These are phyloP conservation scores for Meiosimyza decipiens DNA, from an alignment of 2,888 invertebrate species.

Conservation along the genomic window DNA sequence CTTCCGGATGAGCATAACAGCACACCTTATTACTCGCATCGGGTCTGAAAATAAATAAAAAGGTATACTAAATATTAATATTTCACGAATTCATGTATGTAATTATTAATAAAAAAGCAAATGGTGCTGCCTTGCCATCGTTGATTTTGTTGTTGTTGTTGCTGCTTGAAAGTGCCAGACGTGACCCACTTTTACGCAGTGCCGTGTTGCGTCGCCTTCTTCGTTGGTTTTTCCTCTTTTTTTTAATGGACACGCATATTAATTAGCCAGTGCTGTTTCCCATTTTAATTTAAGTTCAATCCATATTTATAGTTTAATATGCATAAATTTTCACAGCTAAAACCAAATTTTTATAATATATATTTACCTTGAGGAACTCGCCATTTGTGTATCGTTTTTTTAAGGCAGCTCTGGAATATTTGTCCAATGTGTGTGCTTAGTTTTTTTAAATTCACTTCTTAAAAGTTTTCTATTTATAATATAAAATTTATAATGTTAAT, in stretches of 20 bases:
- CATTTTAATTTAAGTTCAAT: slow-evolving; percentile 4
- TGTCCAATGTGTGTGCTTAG: neutral
- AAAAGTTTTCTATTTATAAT: too few species aligned
- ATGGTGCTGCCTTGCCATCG: neutral
- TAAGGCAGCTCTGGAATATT: slow-evolving; percentile 15
- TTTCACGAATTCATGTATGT: neutral
- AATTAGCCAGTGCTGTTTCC: slow-evolving; percentile 9
- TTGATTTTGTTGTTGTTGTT: neutral
- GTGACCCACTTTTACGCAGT: neutral
- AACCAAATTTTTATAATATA: neutral
- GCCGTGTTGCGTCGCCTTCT: neutral
- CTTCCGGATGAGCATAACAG: slow-evolving; percentile 95
- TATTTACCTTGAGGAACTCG: slow-evolving; percentile 49
- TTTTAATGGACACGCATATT: neutral
- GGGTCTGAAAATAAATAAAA: slow-evolving; percentile 66
- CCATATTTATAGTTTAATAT: neutral
- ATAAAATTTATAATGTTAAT: too few species aligned
- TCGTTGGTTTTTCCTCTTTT: neutral
- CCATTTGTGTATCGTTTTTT: slow-evolving; percentile 43
- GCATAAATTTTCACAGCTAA: slow-evolving; percentile 3
- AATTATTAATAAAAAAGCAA: neutral
- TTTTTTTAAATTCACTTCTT: too few species aligned
- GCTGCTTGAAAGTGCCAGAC: neutral
- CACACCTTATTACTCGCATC: slow-evolving; percentile 81
- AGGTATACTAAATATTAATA: neutral